Evolutionary conservation across 2,797 vertebrate species (phyloP).

Genomic region (Liasis olivaceus): DNA sequence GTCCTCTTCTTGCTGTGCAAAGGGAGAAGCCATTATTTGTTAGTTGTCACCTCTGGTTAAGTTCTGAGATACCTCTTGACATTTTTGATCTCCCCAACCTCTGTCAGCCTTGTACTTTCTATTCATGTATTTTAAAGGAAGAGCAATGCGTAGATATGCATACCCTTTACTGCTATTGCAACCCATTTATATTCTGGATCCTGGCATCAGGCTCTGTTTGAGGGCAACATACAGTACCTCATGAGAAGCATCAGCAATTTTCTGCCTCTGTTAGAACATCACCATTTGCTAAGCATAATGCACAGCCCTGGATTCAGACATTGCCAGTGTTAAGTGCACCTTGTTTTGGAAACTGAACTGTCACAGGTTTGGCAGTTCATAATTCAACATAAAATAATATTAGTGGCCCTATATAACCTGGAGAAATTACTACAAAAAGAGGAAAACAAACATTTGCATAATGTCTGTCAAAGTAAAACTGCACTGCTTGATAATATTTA

Average conservation of each 20-base stretch:
- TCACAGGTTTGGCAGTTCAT: neutral
- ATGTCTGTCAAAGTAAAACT: neutral
- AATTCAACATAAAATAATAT: neutral
- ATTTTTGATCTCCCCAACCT: neutral
- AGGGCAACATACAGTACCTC: neutral
- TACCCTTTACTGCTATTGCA: neutral
- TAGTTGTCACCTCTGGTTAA: neutral
- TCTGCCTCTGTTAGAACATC: neutral
- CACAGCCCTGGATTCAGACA: neutral
- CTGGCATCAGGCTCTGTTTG: neutral
- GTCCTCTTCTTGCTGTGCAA: neutral
- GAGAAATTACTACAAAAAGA: conserved; percentile 21
- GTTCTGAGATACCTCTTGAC: neutral
- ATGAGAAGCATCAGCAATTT: neutral
- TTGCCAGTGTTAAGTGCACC: neutral
- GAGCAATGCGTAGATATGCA: neutral
- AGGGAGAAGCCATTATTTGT: neutral
- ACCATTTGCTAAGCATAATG: neutral
- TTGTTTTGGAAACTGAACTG: neutral
- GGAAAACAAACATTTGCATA: conserved; percentile 34
- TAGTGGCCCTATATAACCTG: neutral
- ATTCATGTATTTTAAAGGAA: neutral
- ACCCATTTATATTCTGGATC: neutral
- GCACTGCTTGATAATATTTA: conserved; percentile 26
- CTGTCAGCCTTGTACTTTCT: neutral